Evolutionary conservation across 2,113 vertebrate genomes (phyloP).

Genomic region (Gymnogyps californianus): DNA sequence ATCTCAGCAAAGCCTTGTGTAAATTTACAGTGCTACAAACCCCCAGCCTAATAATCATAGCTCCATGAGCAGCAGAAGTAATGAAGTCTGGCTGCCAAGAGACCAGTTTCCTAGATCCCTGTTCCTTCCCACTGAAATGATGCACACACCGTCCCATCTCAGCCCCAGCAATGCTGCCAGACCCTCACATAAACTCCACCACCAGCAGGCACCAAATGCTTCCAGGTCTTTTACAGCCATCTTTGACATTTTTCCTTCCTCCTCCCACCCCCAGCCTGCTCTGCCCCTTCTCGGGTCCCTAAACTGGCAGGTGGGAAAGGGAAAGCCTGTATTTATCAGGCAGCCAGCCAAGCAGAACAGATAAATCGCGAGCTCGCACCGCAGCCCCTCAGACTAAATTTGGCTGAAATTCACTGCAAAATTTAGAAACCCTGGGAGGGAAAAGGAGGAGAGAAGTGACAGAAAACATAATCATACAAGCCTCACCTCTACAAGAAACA

Average conservation of each 20-base stretch:
- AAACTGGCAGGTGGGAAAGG: neutral
- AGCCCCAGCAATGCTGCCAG: neutral
- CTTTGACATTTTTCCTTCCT: neutral
- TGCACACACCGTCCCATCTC: neutral
- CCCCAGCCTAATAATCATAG: neutral
- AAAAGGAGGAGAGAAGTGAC: neutral
- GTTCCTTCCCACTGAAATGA: neutral
- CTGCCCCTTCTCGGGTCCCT: neutral
- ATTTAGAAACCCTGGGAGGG: neutral
- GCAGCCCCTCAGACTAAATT: neutral
- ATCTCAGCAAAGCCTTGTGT: neutral
- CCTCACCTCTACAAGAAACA: neutral
- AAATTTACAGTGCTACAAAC: neutral
- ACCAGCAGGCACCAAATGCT: neutral
- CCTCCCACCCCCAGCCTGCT: neutral
- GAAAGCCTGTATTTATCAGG: neutral
- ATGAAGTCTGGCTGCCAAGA: neutral
- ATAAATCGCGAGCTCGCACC: rapidly evolving
- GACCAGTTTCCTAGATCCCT: neutral
- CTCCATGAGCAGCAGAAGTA: neutral
- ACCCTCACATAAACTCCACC: neutral
- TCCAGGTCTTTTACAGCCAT: neutral
- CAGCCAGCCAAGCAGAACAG: neutral
- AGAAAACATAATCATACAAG: neutral
- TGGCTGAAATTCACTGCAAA: neutral